These are phyloP conservation scores for Penelope pileata DNA, from an alignment of 2,113 vertebrate genomes.

Conservation along the genomic window DNA sequence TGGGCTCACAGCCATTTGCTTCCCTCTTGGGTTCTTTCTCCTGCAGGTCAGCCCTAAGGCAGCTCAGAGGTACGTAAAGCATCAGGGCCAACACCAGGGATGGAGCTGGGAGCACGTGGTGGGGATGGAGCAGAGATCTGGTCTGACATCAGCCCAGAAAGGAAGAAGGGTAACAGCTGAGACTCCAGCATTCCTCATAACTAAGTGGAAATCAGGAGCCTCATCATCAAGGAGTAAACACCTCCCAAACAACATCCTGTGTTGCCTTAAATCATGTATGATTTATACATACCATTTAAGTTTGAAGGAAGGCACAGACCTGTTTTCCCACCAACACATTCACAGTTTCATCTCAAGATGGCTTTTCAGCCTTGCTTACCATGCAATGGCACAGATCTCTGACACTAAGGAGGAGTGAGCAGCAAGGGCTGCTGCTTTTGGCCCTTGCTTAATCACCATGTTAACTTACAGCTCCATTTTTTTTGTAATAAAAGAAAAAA, in stretches of 20 bases:
- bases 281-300: no score
- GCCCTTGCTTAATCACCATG: not conserved
- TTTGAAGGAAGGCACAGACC: not conserved
- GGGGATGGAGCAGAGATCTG: not conserved
- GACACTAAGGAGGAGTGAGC: not conserved
- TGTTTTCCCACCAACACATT: not conserved
- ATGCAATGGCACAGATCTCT: not conserved
- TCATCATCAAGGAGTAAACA: not conserved
- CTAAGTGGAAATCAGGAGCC: not conserved
- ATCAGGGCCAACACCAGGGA: not conserved
- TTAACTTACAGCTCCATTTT: not conserved
- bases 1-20: not conserved
- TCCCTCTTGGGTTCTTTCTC: not conserved
- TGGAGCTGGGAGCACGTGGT: accelerated
- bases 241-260: not conserved
- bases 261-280: no score
- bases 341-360: not conserved
- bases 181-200: no score
- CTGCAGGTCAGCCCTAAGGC: not conserved
- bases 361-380: not conserved
- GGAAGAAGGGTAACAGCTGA: not conserved
- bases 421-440: not conserved
- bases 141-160: not conserved
- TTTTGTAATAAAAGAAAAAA: not conserved
- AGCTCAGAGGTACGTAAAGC: not conserved